These are phyloP conservation scores for Zaprionus bogoriensis DNA, from an alignment of 2,888 invertebrate genomes.

Conservation along the genomic window DNA sequence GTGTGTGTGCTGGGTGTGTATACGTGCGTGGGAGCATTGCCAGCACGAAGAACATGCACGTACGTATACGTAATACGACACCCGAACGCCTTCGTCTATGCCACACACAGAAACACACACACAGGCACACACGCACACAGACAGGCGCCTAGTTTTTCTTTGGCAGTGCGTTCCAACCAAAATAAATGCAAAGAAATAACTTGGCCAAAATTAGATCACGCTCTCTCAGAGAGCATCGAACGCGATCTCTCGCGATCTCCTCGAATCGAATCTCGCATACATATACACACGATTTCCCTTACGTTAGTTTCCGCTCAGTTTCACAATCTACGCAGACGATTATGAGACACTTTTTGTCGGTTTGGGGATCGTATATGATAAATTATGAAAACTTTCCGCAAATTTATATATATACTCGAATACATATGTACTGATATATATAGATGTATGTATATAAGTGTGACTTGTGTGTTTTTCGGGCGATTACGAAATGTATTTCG, in stretches of 20 bases:
- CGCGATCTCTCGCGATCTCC: conserved; percentile 13
- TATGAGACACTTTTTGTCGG: too few species aligned
- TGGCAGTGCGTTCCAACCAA: conserved; percentile 58
- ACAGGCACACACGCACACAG: conserved; percentile 13
- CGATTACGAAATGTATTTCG: conserved; percentile 64
- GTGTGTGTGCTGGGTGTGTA: conserved; percentile 5
- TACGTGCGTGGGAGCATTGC: conserved; percentile 54
- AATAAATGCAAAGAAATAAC: conserved; percentile 69
- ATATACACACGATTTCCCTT: conserved; percentile 39
- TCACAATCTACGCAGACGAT: conserved; percentile 28
- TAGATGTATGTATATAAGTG: conserved; percentile 1
- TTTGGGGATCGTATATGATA: conserved; percentile 15
- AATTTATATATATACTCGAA: conserved; percentile 1
- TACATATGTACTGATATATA: not conserved
- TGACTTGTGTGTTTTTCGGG: conserved; percentile 27
- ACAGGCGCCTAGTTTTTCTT: conserved; percentile 20
- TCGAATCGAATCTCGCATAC: conserved; percentile 15
- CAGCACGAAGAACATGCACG: conserved; percentile 47
- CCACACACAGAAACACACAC: conserved; percentile 16
- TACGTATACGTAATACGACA: conserved; percentile 77
- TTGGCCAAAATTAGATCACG: conserved; percentile 82
- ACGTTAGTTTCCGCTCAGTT: conserved; percentile 15
- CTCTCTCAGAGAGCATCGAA: conserved; percentile 29
- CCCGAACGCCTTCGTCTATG: conserved; percentile 59
- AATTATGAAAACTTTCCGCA: conserved; percentile 39